Conservation (phyloP, 37 sponge, comb jelly and placozoan species). For the Hexactinellida sp. region DNA sequence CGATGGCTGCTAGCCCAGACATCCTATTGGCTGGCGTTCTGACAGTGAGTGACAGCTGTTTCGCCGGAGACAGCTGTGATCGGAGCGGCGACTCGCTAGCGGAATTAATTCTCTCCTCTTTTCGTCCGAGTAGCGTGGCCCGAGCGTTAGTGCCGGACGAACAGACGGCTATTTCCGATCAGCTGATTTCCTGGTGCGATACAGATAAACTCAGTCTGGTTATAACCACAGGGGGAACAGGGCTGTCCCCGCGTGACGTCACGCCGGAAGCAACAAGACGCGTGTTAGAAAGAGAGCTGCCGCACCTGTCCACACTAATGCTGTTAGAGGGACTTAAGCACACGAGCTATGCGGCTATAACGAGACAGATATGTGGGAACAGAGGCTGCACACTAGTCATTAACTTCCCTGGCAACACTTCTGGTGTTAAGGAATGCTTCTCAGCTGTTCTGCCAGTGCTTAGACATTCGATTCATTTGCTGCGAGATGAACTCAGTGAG, state of each 20-base stretch:
- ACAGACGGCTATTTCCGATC: background rate
- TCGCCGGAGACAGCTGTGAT: background rate
- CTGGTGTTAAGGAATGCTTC: constrained; percentile 55
- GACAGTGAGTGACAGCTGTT: constrained; percentile 9
- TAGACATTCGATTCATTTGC: background rate
- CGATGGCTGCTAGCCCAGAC: no score
- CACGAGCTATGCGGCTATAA: constrained; percentile 91
- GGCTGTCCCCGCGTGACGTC: constrained; percentile 81
- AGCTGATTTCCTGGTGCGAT: constrained; percentile 41
- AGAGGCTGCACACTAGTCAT: constrained; percentile 57
- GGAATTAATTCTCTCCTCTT: background rate
- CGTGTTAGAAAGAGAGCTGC: constrained; percentile 72
- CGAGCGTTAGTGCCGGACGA: background rate
- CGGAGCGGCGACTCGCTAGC: background rate
- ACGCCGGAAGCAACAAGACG: constrained; percentile 85
- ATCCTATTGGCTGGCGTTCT: background rate
- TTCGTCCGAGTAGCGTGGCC: background rate
- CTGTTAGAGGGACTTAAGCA: constrained; percentile 51
- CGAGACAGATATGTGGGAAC: constrained; percentile 70
- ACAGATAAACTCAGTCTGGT: constrained; percentile 37
- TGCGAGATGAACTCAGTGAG: background rate
- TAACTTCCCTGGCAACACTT: constrained; percentile 87
- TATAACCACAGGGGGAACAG: constrained; percentile 95
- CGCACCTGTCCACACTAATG: constrained; percentile 68
- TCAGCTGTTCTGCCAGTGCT: background rate